Evolutionary conservation across 2,113 vertebrate genomes (phyloP), one percentile per base, ranked within the genome.

Genomic region (Anarrhichthys ocellatus): DNA sequence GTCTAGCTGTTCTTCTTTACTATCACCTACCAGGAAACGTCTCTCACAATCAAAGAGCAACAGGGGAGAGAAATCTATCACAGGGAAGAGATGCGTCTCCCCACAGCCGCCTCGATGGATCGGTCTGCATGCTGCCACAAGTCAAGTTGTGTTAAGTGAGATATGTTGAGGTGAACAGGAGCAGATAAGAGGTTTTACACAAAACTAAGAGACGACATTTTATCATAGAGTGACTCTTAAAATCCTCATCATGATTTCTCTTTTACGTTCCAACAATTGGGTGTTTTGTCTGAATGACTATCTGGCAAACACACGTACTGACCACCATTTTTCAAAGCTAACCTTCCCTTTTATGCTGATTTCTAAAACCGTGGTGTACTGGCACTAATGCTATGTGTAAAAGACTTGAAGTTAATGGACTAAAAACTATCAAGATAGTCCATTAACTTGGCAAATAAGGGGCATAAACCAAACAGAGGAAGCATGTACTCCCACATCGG

Each of bases 401-500:
- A 62, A 18, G 17, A 66, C 20, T 10, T 15, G 1, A 63, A 14
- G n/a, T 29, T 67, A 67, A 78, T 59, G 61, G 42, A 18, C 48
- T 50, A 44, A 62, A 68, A 69, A 67, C 67, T 46, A 42, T 15
- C 10, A 29, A 29, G 13, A 44, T 1, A 74, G 38, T 34, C 52
- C 3, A 68, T 68, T 76, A 82, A 85, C 58, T 74, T 10, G 63
- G 78, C 64, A 44, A 34, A 27, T 17, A 42, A 63, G 13, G 54
- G 24, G 48, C 20, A 46, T 27, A 38, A 54, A 81, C 6, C 29
- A 50, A 5, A 67, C 46, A 63, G 34, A 66, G 38, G 44, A 58
- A 13, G 73, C 1, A 34, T 52, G 9, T 5, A 18, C 20, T 34
- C 36, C 6, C 20, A 69, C 18, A 27, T 27, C n/a, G 68, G 13